phyloP scores from a whole-genome alignment of 2,797 vertebrate genomes.

The Muscicapa striata region DNA sequence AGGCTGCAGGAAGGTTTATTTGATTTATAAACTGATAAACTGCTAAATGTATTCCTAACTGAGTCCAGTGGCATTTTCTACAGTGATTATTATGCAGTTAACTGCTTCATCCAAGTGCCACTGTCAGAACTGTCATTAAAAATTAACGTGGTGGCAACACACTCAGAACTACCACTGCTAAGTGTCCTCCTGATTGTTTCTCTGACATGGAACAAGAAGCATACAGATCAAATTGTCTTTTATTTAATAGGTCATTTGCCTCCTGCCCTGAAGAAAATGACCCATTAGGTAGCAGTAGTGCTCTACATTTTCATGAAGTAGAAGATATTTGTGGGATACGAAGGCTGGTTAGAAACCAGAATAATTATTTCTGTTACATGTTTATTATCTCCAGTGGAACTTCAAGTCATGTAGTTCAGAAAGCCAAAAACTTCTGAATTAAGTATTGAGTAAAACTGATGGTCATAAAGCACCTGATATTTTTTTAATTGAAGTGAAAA shows the following conservation, averaged over 20 bases:
- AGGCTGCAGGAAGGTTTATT: not conserved
- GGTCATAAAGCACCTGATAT: not conserved
- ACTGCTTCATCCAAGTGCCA: not conserved
- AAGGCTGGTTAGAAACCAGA: not conserved
- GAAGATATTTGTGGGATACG: not conserved
- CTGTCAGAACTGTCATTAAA: not conserved
- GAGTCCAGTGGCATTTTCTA: not conserved
- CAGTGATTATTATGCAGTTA: not conserved
- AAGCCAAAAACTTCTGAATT: not conserved
- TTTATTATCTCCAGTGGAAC: not conserved
- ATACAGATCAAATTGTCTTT: not conserved
- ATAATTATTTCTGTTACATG: not conserved
- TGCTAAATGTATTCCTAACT: not conserved
- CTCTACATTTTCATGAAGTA: not conserved
- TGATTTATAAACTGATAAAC: not conserved
- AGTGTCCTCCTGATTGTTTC: not conserved
- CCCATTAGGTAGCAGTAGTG: not conserved
- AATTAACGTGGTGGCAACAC: fast-evolving
- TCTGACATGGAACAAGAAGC: not conserved
- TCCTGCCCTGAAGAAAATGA: not conserved
- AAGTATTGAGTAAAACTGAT: not conserved
- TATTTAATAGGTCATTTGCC: not conserved
- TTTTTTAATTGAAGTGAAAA: not conserved
- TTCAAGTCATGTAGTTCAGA: not conserved
- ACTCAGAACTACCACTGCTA: not conserved